A percentile compares a stretch with the other conserved stretches of the same genome.
Evolutionary conservation across 2,888 invertebrate genomes (phyloP).

Genomic region (Eupithecia subumbrata): DNA sequence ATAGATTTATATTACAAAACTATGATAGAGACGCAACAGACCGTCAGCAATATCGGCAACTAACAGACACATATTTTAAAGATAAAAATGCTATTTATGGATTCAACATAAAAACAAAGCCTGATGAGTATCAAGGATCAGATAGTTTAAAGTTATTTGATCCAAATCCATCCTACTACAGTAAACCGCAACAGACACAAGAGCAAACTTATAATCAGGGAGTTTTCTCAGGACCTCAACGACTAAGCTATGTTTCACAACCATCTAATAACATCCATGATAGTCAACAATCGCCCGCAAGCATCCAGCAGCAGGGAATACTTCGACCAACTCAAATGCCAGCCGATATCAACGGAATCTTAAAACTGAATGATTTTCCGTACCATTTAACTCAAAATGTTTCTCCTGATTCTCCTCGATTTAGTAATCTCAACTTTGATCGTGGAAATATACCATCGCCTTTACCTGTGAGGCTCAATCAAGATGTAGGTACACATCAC

Average conservation of each 20-base stretch:
- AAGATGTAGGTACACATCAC: constrained; percentile 76
- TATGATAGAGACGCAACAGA: constrained; percentile 67
- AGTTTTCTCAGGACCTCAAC: constrained; percentile 54
- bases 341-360: constrained; percentile 62
- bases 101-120: constrained; percentile 69
- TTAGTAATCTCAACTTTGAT: constrained; percentile 68
- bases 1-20: constrained; percentile 55
- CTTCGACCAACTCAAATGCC: constrained; percentile 57
- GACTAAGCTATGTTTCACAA: constrained; percentile 57
- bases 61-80: constrained; percentile 73
- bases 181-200: constrained; percentile 58
- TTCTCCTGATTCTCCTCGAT: constrained; percentile 58
- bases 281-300: constrained; percentile 58
- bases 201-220: constrained; percentile 59
- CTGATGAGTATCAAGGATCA: constrained; percentile 58
- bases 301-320: constrained; percentile 57
- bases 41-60: constrained; percentile 66
- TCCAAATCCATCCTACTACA: constrained; percentile 56
- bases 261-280: constrained; percentile 60
- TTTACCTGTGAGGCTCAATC: constrained; percentile 71
- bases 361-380: constrained; percentile 75
- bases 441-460: constrained; percentile 65
- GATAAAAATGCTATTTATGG: constrained; percentile 74
- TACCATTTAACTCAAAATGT: constrained; percentile 68
- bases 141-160: constrained; percentile 63